Evolutionary conservation across 2,797 vertebrate species (phyloP).

Genomic region (Ataeniobius toweri): DNA sequence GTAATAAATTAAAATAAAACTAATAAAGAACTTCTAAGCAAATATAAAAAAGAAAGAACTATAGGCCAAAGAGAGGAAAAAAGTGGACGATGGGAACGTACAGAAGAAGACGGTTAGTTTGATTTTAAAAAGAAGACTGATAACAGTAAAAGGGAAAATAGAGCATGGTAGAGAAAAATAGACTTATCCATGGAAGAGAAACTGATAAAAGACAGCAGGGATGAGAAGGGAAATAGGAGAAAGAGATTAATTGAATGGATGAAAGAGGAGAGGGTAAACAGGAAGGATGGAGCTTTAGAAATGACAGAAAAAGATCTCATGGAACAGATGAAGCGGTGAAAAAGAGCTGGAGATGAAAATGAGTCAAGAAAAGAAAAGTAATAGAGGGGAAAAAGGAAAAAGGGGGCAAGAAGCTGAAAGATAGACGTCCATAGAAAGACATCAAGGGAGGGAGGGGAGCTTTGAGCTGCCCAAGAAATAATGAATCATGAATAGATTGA

Average conservation of each 20-base stretch:
- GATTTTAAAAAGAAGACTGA: conserved; percentile 33
- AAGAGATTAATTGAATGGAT: conserved; percentile 67
- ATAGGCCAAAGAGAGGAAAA: background rate
- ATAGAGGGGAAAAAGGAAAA: conserved; percentile 26
- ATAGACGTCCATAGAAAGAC: conserved; percentile 41
- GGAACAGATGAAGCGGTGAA: conserved; percentile 53
- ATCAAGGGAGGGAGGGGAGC: conserved; percentile 61
- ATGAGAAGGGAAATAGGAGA: conserved; percentile 54
- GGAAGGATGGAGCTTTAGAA: conserved; percentile 68
- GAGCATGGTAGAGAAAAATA: background rate
- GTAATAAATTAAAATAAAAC: conserved; percentile 27
- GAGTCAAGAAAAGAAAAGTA: conserved; percentile 58
- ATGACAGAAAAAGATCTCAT: conserved; percentile 70
- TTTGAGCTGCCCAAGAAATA: conserved; percentile 71
- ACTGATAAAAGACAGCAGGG: conserved; percentile 30
- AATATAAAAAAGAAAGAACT: background rate
- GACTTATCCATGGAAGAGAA: conserved; percentile 14
- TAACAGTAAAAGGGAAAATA: conserved; percentile 18
- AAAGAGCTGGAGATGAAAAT: conserved; percentile 50
- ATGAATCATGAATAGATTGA: conserved; percentile 82
- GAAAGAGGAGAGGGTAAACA: conserved; percentile 72
- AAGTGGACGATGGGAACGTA: conserved; percentile 21
- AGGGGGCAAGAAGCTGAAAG: conserved; percentile 21
- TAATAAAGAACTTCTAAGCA: conserved; percentile 4
- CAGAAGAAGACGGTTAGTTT: conserved; percentile 33